Evolutionary conservation across 2,113 vertebrate species (phyloP), one percentile per base, ranked within the genome.

Genomic region (Hypanus sabinus): DNA sequence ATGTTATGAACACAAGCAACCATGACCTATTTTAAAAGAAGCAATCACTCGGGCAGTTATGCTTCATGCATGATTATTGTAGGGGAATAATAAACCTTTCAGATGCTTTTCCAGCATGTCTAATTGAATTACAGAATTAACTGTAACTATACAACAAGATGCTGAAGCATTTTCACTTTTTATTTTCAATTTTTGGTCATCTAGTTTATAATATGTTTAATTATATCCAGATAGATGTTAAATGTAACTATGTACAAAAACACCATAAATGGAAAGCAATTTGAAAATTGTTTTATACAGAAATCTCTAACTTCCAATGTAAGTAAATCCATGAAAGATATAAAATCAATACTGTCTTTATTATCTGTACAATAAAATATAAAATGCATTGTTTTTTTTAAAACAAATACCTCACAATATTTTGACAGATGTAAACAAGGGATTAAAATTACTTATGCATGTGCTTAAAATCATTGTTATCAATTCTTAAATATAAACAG

Each of bases 161-260:
- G n/a, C 70, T 4, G 36, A 75, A 33, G 38, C 11, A 73, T 55
- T 73, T 73, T 38, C 68, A 55, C 36, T 75, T 94, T 97, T 97
- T 97, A 97, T 97, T 97, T 97, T 97, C 97, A 97, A 88, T 95
- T 94, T 95, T 93, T 94, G 94, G 94, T 95, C 95, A 94, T 91
- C 95, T 94, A 94, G 96, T 95, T 94, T 95, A 79, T 96, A 96
- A 96, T 85, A 96, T 95, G 94, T 65, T 75, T 75, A 93, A 38
- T 46, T 93, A 93, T 93, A 55, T 93, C 91, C 36, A 73, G 68
- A 93, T 55, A 93, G 55, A 93, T 95, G 96, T 96, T 96, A 95
- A 97, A 96, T 97, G 96, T 96, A 97, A 97, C 97, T 97, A 97
- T 96, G 95, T 97, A 97, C 96, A 97, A 91, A 94, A 95, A 95